These are phyloP conservation scores for Chionomys nivalis DNA, from an alignment of 2,113 vertebrate genomes.

Conservation along the genomic window DNA sequence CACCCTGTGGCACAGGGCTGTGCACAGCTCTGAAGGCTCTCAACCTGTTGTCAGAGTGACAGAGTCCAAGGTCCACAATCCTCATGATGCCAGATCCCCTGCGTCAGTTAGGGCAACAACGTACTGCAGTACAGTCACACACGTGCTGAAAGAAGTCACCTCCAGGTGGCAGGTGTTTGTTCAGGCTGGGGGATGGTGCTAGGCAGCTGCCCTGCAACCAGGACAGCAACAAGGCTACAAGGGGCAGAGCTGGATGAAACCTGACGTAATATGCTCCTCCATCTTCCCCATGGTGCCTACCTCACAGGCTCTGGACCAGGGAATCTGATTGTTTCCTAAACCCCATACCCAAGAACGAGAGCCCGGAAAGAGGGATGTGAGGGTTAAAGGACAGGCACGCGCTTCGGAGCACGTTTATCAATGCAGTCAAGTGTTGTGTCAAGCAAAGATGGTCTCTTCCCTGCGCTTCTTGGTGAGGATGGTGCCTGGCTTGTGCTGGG, in stretches of 20 bases:
- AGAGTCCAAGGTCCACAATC: slow-evolving; percentile 46
- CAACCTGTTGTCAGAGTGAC: slow-evolving; percentile 56
- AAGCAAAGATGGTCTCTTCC: slow-evolving; percentile 99
- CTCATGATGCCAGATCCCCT: not conserved
- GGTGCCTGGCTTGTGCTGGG: slow-evolving; percentile 98
- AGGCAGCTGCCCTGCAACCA: not conserved
- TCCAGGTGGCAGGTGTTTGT: not conserved
- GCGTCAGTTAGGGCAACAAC: not conserved
- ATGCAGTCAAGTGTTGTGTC: slow-evolving; percentile 60
- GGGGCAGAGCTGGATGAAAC: not conserved
- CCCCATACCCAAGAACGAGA: not conserved
- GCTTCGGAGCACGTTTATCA: not conserved
- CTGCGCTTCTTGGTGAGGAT: slow-evolving; percentile 99
- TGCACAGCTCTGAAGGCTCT: slow-evolving; percentile 36
- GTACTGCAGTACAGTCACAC: not conserved
- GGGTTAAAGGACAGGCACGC: not conserved
- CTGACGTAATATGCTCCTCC: not conserved
- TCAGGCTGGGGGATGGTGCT: not conserved
- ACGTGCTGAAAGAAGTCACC: not conserved
- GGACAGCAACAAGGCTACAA: not conserved
- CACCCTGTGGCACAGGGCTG: slow-evolving; percentile 36
- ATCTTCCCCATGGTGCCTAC: not conserved
- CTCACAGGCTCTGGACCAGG: not conserved
- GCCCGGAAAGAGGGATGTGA: not conserved
- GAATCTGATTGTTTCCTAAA: slow-evolving; percentile 21